Base-by-base conservation (phyloP, 2,888 invertebrate genomes). In the Tipula vernalis region DNA sequence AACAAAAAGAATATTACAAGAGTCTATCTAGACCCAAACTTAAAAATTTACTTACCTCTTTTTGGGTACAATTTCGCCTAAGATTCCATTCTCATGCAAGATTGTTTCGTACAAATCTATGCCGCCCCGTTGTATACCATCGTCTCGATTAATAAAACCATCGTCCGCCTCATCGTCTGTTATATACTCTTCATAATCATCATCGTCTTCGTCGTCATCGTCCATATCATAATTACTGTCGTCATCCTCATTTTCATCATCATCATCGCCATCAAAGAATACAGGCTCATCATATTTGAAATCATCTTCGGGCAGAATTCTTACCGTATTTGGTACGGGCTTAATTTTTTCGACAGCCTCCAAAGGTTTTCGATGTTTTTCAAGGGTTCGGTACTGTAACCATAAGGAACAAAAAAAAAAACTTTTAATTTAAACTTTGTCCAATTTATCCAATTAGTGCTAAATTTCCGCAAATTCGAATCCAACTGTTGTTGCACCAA, bases 21-120 rank as follows among this genome's bases (percentile, higher is more conserved):
- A 18, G 51, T 83, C 2, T 83, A 2, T 6, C 39, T 83, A 83
- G 2, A 83, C 2, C 3, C 28, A 10, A n/a, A 1, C 1, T 83
- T 18, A 57, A 8, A 18, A 57, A 8, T 10, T 1, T 28, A 2
- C 28, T 28, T 87, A 90, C 90, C 90, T 88, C 87, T 89, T 89
- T 44, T 89, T 89, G 6, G 89, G 88, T 28, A 89, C 89, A 86
- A 89, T 89, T 36, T 88, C 87, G 41, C 86, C 87, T 13, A 57
- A 87, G 51, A 86, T 84, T n/a, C 83, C 86, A 51, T 87, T 87
- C 83, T 88, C 87, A 18, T 88, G 87, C 83, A 28, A 89, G 89
- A 0, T 87, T 86, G 51, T 89, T 90, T 10, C 90, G 89, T 0
- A 51, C 5, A 51, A 15, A 15, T 88, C 87, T 36, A 57, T 86